Conservation (phyloP, 2,888 invertebrate species). For the Magallana nippona region DNA sequence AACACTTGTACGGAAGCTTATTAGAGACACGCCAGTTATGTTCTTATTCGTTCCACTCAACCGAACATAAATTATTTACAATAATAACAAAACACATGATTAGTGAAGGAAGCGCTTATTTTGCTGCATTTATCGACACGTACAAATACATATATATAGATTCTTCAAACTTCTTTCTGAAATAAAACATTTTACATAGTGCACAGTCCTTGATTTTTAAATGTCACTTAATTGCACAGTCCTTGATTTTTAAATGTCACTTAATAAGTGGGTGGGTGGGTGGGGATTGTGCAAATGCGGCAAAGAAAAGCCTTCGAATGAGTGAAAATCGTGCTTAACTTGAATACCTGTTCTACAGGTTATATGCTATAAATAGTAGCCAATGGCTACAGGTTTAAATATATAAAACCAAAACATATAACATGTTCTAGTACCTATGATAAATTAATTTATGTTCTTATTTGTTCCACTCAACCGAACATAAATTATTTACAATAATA, state of each 20-base stretch:
- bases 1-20: no score
- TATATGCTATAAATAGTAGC: neutral
- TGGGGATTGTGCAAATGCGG: neutral
- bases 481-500: conserved; percentile 23
- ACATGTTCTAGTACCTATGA: neutral
- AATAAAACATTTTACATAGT: no score
- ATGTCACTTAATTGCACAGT: no score
- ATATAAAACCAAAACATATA: neutral
- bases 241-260: no score
- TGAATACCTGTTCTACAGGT: neutral
- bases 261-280: no score
- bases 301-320: neutral
- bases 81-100: conserved; percentile 25
- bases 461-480: conserved; percentile 22
- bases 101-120: conserved; percentile 26
- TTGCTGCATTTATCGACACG: neutral
- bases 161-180: no score
- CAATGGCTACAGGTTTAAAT: neutral
- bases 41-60: conserved; percentile 26
- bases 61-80: neutral
- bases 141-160: no score
- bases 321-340: neutral
- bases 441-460: conserved; percentile 5
- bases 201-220: no score
- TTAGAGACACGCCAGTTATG: neutral